Conservation (phyloP, 1,140 invertebrate genomes). For the Papilio dardanus region DNA sequence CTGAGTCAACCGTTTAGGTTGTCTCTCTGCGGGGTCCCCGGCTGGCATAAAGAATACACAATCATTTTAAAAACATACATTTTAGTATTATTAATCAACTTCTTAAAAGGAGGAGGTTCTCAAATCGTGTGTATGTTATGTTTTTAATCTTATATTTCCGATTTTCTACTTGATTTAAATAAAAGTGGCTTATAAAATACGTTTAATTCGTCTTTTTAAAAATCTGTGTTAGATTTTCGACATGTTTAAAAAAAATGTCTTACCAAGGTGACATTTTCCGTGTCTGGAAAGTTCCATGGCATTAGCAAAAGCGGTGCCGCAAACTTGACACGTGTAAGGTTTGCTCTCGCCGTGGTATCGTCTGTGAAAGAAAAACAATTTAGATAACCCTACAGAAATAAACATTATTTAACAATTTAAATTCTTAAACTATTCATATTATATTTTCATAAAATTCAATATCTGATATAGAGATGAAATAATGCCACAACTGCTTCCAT, state of each 20-base stretch:
- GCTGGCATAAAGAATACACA: slow-evolving; percentile 46
- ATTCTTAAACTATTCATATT: not conserved
- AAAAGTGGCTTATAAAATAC: too few species aligned
- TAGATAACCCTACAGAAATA: not conserved
- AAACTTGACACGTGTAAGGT: slow-evolving; percentile 92
- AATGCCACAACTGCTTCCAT: too few species aligned
- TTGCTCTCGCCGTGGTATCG: slow-evolving; percentile 93
- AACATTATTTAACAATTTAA: too few species aligned
- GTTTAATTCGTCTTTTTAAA: too few species aligned
- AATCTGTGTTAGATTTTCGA: too few species aligned
- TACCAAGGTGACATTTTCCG: slow-evolving; percentile 91
- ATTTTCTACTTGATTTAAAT: too few species aligned
- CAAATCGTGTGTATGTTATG: too few species aligned
- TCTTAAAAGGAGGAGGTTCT: too few species aligned
- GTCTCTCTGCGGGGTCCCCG: slow-evolving; percentile 84
- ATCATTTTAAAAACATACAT: not conserved
- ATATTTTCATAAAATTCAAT: too few species aligned
- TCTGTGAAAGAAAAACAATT: slow-evolving; percentile 65
- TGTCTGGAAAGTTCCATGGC: slow-evolving; percentile 89
- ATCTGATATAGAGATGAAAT: too few species aligned
- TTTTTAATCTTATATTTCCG: too few species aligned
- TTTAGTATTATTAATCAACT: too few species aligned
- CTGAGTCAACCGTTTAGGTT: slow-evolving; percentile 90
- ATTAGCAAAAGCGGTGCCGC: slow-evolving; percentile 90
- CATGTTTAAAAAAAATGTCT: slow-evolving; percentile 73